Base-by-base conservation (phyloP, 2,113 vertebrate species). In the Perccottus glenii region DNA sequence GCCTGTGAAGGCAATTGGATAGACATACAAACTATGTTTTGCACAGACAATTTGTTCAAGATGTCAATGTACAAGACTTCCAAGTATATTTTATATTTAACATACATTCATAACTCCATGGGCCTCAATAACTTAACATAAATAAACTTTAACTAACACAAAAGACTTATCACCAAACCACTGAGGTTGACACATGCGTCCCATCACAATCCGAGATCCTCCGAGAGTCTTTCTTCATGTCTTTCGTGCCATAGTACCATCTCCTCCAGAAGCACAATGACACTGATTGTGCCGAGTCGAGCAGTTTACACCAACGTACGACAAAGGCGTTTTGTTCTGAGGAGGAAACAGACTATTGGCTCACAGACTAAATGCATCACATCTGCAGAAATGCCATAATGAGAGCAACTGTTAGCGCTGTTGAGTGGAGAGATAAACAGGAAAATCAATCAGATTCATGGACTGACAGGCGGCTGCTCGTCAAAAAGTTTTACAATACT, bases 281-380 rank as follows among this genome's bases (percentile, higher is more conserved):
- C 49, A 53, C 77, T 47, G 74, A 89, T 91, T 92, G 88, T 91
- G 64, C 64, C 46, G 12, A 75, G 60, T 67, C 64, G 63, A 57
- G 59, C 42, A 62, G 70, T 70, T 50, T 51, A 43, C 73, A 79
- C 81, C 75, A 77, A 73, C 51, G 51, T 66, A 16, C 19, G 67
- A 88, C 77, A 88, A 90, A 79, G 85, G n/a, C 75, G 67, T 81
- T 82, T 74, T 91, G 89, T 90, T 83, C 78, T 33, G 58, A 64
- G 5, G 33, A 80, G 86, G 88, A 91, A 90, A 87, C 48, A 60
- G 82, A 87, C 85, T 81, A 79, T 64, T 72, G 78, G 70, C 57
- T 65, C 53, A 68, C 57, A 61, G 73, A 67, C 57, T 48, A 63
- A 70, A 71, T 68, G 61, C 57, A 53, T 65, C 70, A 75, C 82